A percentile compares a stretch with the other conserved stretches of the same genome.
These are phyloP conservation scores for Leontopithecus rosalia DNA, from an alignment of 2,797 vertebrate species.

Conservation along the genomic window DNA sequence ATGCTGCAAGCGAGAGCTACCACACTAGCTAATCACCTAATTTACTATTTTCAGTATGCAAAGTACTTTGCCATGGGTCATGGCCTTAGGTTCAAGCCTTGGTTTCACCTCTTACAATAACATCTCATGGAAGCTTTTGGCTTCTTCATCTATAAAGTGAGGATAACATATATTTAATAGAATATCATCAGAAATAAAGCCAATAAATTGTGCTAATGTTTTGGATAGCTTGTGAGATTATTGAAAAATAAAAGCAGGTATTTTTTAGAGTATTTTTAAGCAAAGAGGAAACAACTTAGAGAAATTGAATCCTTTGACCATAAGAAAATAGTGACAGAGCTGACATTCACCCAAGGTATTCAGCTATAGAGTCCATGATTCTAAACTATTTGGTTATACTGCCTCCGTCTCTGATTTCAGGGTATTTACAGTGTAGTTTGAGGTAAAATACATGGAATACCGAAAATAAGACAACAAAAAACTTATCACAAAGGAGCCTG, in stretches of 20 bases:
- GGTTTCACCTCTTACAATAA: not conserved
- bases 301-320: not conserved
- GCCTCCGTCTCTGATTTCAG: not conserved
- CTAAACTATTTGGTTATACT: not conserved
- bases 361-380: not conserved
- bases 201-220: not conserved
- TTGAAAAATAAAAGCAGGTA: not conserved
- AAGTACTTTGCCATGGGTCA: not conserved
- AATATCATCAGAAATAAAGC: conserved; percentile 14
- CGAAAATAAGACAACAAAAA: not conserved
- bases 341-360: not conserved
- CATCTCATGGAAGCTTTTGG: not conserved
- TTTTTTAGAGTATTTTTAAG: not conserved
- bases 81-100: not conserved
- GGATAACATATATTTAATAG: not conserved
- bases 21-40: not conserved
- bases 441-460: not conserved
- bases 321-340: not conserved
- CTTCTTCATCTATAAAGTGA: not conserved
- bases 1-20: too few species aligned
- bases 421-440: not conserved
- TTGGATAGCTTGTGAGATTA: not conserved
- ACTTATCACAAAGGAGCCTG: not conserved
- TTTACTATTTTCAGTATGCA: not conserved
- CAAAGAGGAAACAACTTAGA: not conserved